Evolutionary conservation across 2,797 vertebrate species (phyloP), one percentile per base, ranked within the genome.

Genomic region (Notamacropus eugenii): DNA sequence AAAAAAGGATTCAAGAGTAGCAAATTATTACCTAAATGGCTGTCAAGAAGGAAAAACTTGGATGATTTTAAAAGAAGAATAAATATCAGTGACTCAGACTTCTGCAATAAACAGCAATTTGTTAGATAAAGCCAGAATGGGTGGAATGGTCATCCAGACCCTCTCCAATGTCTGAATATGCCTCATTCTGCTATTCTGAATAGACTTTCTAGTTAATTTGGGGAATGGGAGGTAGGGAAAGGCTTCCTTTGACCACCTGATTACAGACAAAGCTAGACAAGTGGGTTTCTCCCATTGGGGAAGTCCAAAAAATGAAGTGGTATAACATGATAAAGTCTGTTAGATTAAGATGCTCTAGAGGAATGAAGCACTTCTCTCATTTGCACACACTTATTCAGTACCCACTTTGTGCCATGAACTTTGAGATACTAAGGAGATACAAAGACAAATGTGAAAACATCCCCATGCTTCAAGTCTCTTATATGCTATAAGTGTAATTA

Each of bases 41-140:
- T 94, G 54, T 90, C 92, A 92, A 0, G 58, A 28, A 40, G 90
- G 46, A 82, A 52, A 94, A 95, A 55, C 16, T 34, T 57, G 34
- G 16, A 55, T 93, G 16, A 90, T 94, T 91, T 31, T 0, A 27
- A 93, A 91, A 90, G 74, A 74, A 82, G 28, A 95, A 90, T 90
- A 94, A 94, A 93, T 13, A 93, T 56, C 29, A 92, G 57, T 4
- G 74, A 40, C 31, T 92, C 16, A 8, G 28, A 1, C n/a, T 13
- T 91, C 19, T 55, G 50, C 58, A 40, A 90, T 57, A 56, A 95
- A 95, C 14, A 96, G 5, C 28, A 90, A 96, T 90, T 82, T 31
- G 5, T 92, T 92, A 50, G 50, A 55, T 91, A 93, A 90, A 54
- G 92, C 34, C 92, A 54, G 62, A 87, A 58, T 11, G 50, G 92